phyloP scores from a whole-genome alignment of 2,797 vertebrate species.

The Clangula hyemalis region DNA sequence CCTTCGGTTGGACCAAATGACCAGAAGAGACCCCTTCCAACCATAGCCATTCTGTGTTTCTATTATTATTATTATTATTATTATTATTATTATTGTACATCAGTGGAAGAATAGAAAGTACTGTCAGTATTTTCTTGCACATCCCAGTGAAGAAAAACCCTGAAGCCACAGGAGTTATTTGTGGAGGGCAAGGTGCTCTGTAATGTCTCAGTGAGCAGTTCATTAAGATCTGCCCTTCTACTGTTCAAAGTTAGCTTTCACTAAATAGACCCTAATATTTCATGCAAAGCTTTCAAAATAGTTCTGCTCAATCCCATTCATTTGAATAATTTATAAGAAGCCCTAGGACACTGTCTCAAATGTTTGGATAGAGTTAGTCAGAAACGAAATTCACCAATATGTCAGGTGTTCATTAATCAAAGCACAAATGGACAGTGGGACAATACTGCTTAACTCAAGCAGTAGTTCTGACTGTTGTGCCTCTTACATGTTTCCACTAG shows the following conservation, averaged over 20 bases:
- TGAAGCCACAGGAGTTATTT: neutral
- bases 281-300: neutral
- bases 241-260: neutral
- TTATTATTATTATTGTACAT: neutral
- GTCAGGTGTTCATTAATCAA: neutral
- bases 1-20: neutral
- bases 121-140: neutral
- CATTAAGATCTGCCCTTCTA: neutral
- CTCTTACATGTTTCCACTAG: constrained; percentile 62
- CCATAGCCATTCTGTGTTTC: neutral
- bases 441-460: neutral
- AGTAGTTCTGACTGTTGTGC: neutral
- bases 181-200: neutral
- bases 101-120: neutral
- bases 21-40: neutral
- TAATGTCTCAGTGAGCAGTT: neutral
- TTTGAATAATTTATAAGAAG: neutral
- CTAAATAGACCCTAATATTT: neutral
- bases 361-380: neutral
- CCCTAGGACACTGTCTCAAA: neutral
- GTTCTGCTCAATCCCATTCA: neutral
- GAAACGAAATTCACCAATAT: neutral
- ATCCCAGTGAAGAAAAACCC: neutral
- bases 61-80: neutral
- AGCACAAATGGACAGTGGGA: neutral